Conservation (phyloP, 2,888 invertebrate genomes). For the Craniophora ligustri region DNA sequence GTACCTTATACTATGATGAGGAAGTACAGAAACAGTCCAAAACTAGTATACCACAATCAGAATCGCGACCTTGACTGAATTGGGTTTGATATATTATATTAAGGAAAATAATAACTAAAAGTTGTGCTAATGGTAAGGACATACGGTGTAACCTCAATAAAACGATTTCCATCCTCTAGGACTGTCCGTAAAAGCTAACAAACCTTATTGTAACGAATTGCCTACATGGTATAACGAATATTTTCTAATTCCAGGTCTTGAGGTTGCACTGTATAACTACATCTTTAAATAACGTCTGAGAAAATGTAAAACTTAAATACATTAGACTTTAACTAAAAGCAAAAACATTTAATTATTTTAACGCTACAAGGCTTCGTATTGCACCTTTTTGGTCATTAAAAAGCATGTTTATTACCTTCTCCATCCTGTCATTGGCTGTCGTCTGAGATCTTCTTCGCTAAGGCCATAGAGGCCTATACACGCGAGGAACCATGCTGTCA, state of each 20-base stretch:
- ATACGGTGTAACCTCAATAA: no score
- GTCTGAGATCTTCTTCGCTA: slow-evolving; percentile 93
- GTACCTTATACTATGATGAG: not conserved
- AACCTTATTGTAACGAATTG: not conserved
- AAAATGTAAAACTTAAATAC: no score
- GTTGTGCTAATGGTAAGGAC: not conserved
- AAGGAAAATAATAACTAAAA: not conserved
- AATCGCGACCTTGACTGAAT: slow-evolving; percentile 13
- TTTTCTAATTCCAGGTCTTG: no score
- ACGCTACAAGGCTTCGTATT: slow-evolving; percentile 39
- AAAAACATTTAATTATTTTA: slow-evolving; percentile 23
- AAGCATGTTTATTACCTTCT: slow-evolving; percentile 91
- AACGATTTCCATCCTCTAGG: no score
- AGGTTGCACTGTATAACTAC: no score
- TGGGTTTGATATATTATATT: not conserved
- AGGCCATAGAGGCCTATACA: slow-evolving; percentile 94
- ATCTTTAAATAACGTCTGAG: no score
- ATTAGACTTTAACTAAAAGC: no score
- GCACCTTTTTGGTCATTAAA: not conserved
- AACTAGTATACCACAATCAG: slow-evolving; percentile 9
- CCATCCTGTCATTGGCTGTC: slow-evolving; percentile 95
- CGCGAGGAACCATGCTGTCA: slow-evolving; percentile 95
- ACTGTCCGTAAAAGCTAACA: no score
- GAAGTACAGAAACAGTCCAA: slow-evolving; percentile 9
- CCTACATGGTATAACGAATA: no score